Evolutionary conservation across 1,140 invertebrate species (phyloP), one percentile per base, ranked within the genome.

Genomic region (Philotrypesis tridentata): DNA sequence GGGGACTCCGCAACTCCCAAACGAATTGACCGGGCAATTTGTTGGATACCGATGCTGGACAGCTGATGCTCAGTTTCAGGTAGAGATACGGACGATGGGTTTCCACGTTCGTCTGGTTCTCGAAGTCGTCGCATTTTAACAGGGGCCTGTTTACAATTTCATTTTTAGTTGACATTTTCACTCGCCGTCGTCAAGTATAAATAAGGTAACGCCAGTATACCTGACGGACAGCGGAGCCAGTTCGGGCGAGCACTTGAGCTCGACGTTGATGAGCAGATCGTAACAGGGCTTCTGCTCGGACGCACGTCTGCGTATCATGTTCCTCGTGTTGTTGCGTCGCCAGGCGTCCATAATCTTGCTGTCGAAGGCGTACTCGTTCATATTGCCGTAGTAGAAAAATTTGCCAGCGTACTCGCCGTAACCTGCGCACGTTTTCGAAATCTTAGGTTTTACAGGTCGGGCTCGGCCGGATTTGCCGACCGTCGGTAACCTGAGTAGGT

Each of bases 331-430:
- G 55, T 37, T 43, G 0, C 73, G 71, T 21, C 82, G 43, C 68
- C 80, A 82, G 0, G 25, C 23, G 25, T 82, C 80, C 6, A 78
- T 33, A 1, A 82, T 40, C 27, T 82, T 82, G 37, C 48, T 43
- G 1, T 90, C 87, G 31, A 88, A 91, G 1, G 90, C 91, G 55
- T 85, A 87, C 60, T 87, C 88, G 81, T 91, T 92, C 91, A 92
- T 92, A 33, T 90, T 90, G 11, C 91, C 91, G 37, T 92, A 92
- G 40, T 89, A 92, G 68, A 88, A 92, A 71, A 91, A 91, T 23
- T 84, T 84, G 0, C 90, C 90, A 0, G 87, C 90, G 37, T 90
- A 91, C 31, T 91, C 91, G 3, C 91, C 91, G 71, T 89, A 92
- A 14, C 82, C 82, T 83, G 5, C 1, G 25, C 12, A 60, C 2